Base-by-base conservation (phyloP, 2,113 vertebrate genomes). In the Cygnus buccinator region DNA sequence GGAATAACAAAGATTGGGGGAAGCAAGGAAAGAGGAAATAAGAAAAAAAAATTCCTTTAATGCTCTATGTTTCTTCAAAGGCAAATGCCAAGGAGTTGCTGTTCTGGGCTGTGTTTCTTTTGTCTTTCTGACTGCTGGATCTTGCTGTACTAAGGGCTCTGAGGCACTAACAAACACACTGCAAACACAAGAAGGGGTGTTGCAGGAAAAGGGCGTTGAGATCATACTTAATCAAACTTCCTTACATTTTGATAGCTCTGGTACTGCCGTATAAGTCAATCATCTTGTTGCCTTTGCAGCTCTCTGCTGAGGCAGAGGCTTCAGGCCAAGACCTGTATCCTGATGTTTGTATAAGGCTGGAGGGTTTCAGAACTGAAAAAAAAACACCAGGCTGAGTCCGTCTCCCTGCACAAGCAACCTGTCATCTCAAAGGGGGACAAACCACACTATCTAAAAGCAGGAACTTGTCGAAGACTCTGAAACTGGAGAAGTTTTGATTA, bases 151-250 rank as follows among this genome's bases (percentile, higher is more conserved):
- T 93, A 89, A 87, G 94, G 77, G 46, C 39, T 95, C 86, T 94
- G 79, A 93, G 93, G 87, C 63, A 57, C 77, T 90, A 95, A 90
- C 61, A 93, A 96, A 95, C 84, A 92, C 87, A 67, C 6, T 79
- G 90, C 84, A 76, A 90, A 93, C 90, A 91, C 89, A 87, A 95
- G 83, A 80, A 92, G 89, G 90, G 93, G 75, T 84, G 92, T 94
- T 97, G 54, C 95, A 97, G 95, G 95, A 96, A 96, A 93, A 95
- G 93, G 89, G 89, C 44, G 41, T 91, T 96, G 78, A 97, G 93
- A 65, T 95, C 93, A 90, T 72, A 7, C 55, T 95, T 95, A 95
- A 93, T 96, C 96, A 87, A 94, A 91, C 93, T 95, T 97, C 94
- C 94, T 96, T 73, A 85, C 81, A 95, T 97, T 94, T 90, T 97